Percentiles rank a stretch among this genome's conserved stretches.
phyloP scores from a whole-genome alignment of 2,113 vertebrate genomes.

The Gallinago jamesoni region DNA sequence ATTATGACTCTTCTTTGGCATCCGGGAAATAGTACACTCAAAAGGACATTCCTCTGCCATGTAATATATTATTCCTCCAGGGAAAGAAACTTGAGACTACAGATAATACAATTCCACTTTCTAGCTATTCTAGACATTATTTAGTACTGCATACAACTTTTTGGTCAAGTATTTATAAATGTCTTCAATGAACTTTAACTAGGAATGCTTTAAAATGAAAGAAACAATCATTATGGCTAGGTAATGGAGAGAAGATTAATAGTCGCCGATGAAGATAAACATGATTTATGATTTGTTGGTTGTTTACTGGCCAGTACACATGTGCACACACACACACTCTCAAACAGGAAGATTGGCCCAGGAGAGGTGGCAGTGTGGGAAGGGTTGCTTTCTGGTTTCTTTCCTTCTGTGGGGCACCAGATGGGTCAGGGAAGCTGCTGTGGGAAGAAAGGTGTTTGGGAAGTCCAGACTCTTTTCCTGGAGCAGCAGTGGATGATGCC shows the following conservation, averaged over 20 bases:
- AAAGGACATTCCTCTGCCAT: not conserved
- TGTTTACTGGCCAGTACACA: not conserved
- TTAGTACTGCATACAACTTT: not conserved
- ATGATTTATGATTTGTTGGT: not conserved
- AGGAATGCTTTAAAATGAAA: not conserved
- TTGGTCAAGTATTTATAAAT: not conserved
- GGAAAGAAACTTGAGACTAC: not conserved
- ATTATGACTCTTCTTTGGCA: not conserved
- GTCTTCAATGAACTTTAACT: not conserved
- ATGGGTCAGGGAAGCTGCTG: not conserved
- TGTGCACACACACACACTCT: rapidly evolving
- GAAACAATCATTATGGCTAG: not conserved
- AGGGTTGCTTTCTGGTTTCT: not conserved
- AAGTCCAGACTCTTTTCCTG: not conserved
- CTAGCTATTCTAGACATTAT: not conserved
- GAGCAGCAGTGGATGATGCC: not conserved
- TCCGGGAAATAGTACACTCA: not conserved
- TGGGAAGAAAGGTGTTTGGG: not conserved
- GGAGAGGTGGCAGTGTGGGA: not conserved
- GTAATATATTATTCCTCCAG: not conserved
- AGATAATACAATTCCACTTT: not conserved
- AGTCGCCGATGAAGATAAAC: not conserved
- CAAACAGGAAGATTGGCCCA: rapidly evolving
- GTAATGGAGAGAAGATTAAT: not conserved
- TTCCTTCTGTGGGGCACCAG: not conserved